These are phyloP conservation scores for Ypsolopha sequella DNA, from an alignment of 2,888 invertebrate species.

Conservation along the genomic window DNA sequence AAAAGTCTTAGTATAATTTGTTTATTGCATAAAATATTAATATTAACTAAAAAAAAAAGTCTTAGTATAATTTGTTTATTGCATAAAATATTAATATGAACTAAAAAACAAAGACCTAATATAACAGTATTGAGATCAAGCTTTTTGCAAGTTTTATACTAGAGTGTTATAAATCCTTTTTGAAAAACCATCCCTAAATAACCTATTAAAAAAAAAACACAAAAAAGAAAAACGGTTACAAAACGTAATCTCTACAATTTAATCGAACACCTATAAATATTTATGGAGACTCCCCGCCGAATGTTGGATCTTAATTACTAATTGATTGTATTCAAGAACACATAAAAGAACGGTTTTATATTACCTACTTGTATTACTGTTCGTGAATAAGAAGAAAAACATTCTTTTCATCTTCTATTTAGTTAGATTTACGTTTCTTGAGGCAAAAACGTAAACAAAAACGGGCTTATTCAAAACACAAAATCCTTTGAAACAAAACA, in stretches of 20 bases:
- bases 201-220: too few species aligned
- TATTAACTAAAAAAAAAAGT: too few species aligned
- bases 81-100: neutral
- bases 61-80: too few species aligned
- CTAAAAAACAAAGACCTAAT: neutral
- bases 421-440: too few species aligned
- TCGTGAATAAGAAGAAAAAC: too few species aligned
- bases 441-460: neutral
- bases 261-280: neutral
- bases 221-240: too few species aligned
- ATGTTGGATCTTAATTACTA: neutral
- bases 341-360: neutral
- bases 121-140: neutral
- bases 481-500: conserved; percentile 23
- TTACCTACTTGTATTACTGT: too few species aligned
- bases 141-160: too few species aligned
- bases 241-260: neutral
- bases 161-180: too few species aligned
- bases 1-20: too few species aligned
- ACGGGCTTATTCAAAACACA: neutral
- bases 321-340: neutral
- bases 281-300: neutral
- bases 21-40: too few species aligned
- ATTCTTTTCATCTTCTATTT: neutral
- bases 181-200: too few species aligned